These are phyloP conservation scores for Myiagra hebetior DNA, from an alignment of 2,113 vertebrate genomes.

Conservation along the genomic window DNA sequence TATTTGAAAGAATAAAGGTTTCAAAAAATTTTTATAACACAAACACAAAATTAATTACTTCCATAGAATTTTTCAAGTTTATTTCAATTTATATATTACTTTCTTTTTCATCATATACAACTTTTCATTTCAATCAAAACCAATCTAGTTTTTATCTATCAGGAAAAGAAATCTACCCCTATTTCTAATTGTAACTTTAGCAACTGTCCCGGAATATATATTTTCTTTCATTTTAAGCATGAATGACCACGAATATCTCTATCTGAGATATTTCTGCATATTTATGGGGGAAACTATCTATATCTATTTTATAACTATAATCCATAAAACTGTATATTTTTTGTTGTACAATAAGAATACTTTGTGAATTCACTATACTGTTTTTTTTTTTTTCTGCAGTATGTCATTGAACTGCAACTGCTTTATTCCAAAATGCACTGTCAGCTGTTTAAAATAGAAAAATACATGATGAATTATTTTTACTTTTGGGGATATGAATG, in stretches of 20 bases:
- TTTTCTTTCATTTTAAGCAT: constrained; percentile 11
- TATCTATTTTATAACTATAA: not conserved
- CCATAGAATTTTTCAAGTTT: not conserved
- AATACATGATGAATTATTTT: not conserved
- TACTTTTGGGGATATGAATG: constrained; percentile 36
- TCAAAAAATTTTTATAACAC: not conserved
- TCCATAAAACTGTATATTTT: not conserved
- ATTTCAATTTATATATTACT: not conserved
- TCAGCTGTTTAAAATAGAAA: not conserved
- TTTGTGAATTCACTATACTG: not conserved
- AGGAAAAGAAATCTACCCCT: not conserved
- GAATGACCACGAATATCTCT: not conserved
- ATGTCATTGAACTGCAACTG: constrained; percentile 19
- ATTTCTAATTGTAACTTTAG: not conserved
- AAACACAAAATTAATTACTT: not conserved
- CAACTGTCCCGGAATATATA: not conserved
- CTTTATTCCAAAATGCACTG: constrained; percentile 26
- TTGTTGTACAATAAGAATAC: not conserved
- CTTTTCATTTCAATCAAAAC: not conserved
- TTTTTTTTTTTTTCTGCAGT: not conserved
- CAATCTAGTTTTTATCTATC: not conserved
- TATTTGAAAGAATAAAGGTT: not conserved
- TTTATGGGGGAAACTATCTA: not conserved
- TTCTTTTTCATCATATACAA: not conserved
- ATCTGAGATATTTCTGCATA: not conserved